phyloP scores from a whole-genome alignment of 2,113 vertebrate genomes.

The Ardeotis arabs region DNA sequence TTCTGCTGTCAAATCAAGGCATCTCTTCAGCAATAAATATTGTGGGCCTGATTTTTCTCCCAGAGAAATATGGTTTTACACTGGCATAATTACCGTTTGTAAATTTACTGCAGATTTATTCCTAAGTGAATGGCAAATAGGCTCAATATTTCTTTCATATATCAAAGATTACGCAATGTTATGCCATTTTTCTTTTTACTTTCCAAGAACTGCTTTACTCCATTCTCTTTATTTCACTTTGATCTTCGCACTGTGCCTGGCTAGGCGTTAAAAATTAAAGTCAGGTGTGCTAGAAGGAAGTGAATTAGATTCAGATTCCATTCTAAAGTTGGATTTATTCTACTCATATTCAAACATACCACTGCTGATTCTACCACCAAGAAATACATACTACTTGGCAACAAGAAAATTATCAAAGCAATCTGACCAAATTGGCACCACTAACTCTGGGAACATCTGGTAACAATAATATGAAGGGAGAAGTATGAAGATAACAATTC shows the following conservation, averaged over 20 bases:
- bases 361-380: conserved; percentile 42
- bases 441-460: conserved; percentile 32
- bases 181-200: conserved; percentile 31
- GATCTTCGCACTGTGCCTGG: conserved; percentile 38
- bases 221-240: conserved; percentile 29
- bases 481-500: conserved; percentile 56
- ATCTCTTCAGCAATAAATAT: background rate
- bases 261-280: conserved; percentile 58
- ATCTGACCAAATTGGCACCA: conserved; percentile 56
- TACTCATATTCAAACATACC: conserved; percentile 24
- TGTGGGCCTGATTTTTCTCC: background rate
- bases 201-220: conserved; percentile 17
- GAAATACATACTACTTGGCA: conserved; percentile 50
- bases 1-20: background rate
- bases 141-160: background rate
- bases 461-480: conserved; percentile 36
- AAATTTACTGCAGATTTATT: conserved; percentile 28
- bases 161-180: background rate
- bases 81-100: background rate
- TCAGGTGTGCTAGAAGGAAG: conserved; percentile 57
- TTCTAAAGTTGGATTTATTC: conserved; percentile 35
- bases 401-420: conserved; percentile 59
- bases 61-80: background rate
- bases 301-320: conserved; percentile 59
- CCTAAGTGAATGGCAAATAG: background rate